Evolutionary conservation across 2,797 vertebrate genomes (phyloP), one percentile per base, ranked within the genome.

Genomic region (Bucorvus abyssinicus): DNA sequence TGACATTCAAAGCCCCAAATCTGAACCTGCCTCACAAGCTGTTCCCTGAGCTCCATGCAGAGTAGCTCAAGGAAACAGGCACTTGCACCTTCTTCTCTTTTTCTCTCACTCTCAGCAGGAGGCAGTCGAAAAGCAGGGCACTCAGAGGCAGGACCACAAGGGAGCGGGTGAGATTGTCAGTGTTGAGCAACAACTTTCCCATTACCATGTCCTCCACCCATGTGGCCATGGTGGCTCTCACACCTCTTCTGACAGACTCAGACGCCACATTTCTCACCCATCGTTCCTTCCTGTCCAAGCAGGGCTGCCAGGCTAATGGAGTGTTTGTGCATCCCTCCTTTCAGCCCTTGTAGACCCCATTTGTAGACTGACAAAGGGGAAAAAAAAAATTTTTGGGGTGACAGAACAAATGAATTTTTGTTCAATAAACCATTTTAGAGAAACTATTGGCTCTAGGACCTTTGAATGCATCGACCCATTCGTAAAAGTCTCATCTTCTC

Each of bases 401-500:
- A 74, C 18, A 74, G 93, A 96, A 78, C 65, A 94, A 95, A 87
- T 79, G 26, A 93, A 82, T 91, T 96, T 96, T 95, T 90, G 82
- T 93, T 94, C 92, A 93, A 92, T 88, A 96, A 95, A 97, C 94
- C 86, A 87, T 95, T 93, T 93, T 36, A 81, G 69, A 93, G 87
- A 94, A 50, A 93, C 87, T 87, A 73, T 77, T 83, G 77, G 96
- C 88, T 95, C 80, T 23, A 84, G 67, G 87, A 89, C 81, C 86
- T 94, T 94, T 84, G 91, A 94, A 96, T 87, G 87, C 82, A 87
- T 93, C 73, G 74, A 95, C 85, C 85, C 87, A 90, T 95, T 95
- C 95, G 76, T 84, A 96, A 93, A 95, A 96, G 93, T 87, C 86
- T 96, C 90, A 91, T 95, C 83, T 95, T 90, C 79, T 93, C 77